Evolutionary conservation across 2,888 invertebrate genomes (phyloP).

Genomic region (Junonia oenone): DNA sequence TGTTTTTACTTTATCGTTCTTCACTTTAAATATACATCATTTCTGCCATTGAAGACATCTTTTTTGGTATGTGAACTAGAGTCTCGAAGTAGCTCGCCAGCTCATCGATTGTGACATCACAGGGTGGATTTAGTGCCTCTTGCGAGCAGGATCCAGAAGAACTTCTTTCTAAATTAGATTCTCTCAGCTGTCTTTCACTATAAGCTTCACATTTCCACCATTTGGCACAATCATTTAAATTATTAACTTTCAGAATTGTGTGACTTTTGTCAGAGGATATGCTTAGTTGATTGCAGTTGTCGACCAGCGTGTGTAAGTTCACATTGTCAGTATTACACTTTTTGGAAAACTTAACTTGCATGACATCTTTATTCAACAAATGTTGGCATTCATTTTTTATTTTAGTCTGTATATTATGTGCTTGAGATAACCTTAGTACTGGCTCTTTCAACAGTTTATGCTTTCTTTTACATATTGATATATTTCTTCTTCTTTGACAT

Average conservation of each 20-base stretch:
- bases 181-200: slow-evolving; percentile 39
- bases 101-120: slow-evolving; percentile 96
- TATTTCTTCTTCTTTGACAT: slow-evolving; percentile 42
- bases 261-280: slow-evolving; percentile 48
- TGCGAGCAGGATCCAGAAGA: slow-evolving; percentile 84
- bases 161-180: slow-evolving; percentile 43
- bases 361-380: slow-evolving; percentile 32
- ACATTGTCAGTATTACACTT: slow-evolving; percentile 45
- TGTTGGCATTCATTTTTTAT: slow-evolving; percentile 34
- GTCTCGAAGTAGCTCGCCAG: slow-evolving; percentile 97
- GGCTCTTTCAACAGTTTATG: slow-evolving; percentile 77
- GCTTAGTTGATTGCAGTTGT: slow-evolving; percentile 65
- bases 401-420: slow-evolving; percentile 34
- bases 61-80: slow-evolving; percentile 96
- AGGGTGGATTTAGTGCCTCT: slow-evolving; percentile 85
- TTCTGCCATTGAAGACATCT: slow-evolving; percentile 98
- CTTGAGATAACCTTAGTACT: slow-evolving; percentile 70
- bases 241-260: slow-evolving; percentile 28
- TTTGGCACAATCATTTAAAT: slow-evolving; percentile 41
- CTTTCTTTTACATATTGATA: slow-evolving; percentile 58
- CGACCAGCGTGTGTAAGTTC: slow-evolving; percentile 60
- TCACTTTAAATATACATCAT: slow-evolving; percentile 95
- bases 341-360: slow-evolving; percentile 23
- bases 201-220: slow-evolving; percentile 54
- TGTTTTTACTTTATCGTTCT: slow-evolving; percentile 6